Evolutionary conservation across 2,113 vertebrate species (phyloP), one percentile per base, ranked within the genome.

Genomic region (Forbesichthys papilliferus): DNA sequence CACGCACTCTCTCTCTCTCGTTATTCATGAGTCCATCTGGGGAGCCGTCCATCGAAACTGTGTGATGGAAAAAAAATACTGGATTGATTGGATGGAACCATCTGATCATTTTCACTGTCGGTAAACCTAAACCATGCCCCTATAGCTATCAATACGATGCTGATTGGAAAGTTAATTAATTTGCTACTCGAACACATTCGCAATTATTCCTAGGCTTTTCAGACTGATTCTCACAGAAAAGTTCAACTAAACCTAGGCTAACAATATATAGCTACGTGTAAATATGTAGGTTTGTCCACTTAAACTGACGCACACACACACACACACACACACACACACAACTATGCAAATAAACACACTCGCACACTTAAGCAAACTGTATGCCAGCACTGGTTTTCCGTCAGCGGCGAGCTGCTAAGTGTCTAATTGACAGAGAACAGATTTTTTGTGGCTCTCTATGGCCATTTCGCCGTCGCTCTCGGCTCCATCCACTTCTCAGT

Each of bases 391-490:
- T 64, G 76, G 71, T 68, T 71, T 76, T 80, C 76, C 66, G 74
- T 80, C 75, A 78, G 33, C 61, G 1, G 69, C 54, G 48, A 66
- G 68, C 73, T 65, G 74, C 61, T 47, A 80, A 86, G 81, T 80
- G 76, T 87, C 81, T 87, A 85, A 91, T 87, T 88, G 78, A 77
- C 69, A 57, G 66, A 75, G 78, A 89, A 77, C 83, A 84, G 84
- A 77, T 85, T 90, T 86, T 88, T 87, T 84, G 86, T 66, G n/a
- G 70, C 86, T 79, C 77, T 77, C 77, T 75, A 13, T 82, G 73
- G 81, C 70, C 11, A 33, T 81, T 73, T 84, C 76, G 68, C 69
- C 77, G 77, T 81, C 68, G 27, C 60, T 51, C 71, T 76, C 66
- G 33, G 61, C 79, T 72, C 75, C 68, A 75, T 79, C 77, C 62